phyloP scores from a whole-genome alignment of 2,113 vertebrate genomes.

The Sminthopsis crassicaudata region DNA sequence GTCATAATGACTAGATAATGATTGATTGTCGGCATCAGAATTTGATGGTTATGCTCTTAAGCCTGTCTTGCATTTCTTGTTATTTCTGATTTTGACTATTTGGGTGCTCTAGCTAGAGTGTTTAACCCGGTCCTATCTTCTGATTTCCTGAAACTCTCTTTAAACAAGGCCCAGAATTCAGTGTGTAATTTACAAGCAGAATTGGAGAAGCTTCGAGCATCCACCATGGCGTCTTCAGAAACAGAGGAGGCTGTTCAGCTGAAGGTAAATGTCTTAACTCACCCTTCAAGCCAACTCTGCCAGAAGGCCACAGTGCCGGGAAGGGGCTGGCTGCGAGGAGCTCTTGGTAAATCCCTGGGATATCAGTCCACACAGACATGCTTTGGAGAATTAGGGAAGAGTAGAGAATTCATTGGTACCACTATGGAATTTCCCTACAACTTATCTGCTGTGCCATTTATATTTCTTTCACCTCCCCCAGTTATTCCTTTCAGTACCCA shows the following conservation, averaged over 20 bases:
- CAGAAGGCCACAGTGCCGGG: too few relatives aligned
- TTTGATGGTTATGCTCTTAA: not conserved
- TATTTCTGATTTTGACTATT: not conserved
- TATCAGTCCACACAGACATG: not conserved
- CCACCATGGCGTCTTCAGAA: conserved; percentile 76
- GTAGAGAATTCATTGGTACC: not conserved
- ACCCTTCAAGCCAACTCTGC: not conserved
- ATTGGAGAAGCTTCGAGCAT: conserved; percentile 88
- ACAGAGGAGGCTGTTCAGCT: conserved; percentile 86
- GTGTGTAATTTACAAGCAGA: conserved; percentile 89
- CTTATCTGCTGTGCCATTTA: too few relatives aligned
- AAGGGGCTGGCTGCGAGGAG: not conserved
- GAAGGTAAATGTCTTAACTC: conserved; percentile 85
- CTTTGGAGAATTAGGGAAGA: not conserved
- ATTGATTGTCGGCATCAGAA: not conserved
- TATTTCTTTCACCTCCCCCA: not conserved
- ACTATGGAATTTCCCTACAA: too few relatives aligned
- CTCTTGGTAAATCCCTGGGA: not conserved
- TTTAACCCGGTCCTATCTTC: not conserved
- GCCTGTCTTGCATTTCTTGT: not conserved
- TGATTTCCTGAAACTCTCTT: not conserved
- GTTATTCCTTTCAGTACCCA: not conserved
- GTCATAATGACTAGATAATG: not conserved
- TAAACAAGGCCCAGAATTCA: conserved; percentile 86
- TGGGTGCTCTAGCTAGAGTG: not conserved